phyloP scores from a whole-genome alignment of 2,797 vertebrate species.

The Momotus momota region DNA sequence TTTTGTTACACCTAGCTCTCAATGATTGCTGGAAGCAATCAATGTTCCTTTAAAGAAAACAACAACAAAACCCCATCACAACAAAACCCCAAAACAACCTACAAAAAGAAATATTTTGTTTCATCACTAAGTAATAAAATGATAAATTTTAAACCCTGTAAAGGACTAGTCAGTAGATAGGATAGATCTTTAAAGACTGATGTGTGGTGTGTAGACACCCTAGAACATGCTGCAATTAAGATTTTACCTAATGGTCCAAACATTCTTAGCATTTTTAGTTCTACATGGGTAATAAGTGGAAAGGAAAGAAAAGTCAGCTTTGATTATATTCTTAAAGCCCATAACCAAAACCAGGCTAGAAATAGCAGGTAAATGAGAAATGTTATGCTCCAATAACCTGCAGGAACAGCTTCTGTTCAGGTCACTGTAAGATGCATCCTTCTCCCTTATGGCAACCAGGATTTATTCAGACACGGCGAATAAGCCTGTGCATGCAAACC shows the following conservation, averaged over 20 bases:
- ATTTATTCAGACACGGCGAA: background rate
- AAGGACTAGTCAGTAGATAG: background rate
- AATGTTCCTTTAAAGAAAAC: background rate
- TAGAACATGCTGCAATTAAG: background rate
- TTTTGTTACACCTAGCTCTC: background rate
- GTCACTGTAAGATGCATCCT: background rate
- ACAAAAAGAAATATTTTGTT: too few relatives aligned
- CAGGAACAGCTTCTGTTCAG: background rate
- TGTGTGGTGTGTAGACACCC: rapidly evolving
- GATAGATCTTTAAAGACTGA: background rate
- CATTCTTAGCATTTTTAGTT: background rate
- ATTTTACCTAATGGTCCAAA: background rate
- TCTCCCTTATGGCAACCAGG: background rate
- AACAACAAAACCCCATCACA: background rate
- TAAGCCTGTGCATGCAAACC: background rate
- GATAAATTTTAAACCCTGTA: background rate
- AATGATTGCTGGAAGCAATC: background rate
- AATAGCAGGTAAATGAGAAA: background rate
- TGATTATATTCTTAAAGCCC: background rate
- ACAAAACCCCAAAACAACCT: background rate
- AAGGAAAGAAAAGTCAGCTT: background rate
- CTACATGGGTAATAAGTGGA: background rate
- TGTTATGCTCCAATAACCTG: background rate
- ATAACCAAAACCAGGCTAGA: background rate
- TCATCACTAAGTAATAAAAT: background rate